Evolutionary conservation across 2,113 vertebrate genomes (phyloP).

Genomic region (Corapipo altera): DNA sequence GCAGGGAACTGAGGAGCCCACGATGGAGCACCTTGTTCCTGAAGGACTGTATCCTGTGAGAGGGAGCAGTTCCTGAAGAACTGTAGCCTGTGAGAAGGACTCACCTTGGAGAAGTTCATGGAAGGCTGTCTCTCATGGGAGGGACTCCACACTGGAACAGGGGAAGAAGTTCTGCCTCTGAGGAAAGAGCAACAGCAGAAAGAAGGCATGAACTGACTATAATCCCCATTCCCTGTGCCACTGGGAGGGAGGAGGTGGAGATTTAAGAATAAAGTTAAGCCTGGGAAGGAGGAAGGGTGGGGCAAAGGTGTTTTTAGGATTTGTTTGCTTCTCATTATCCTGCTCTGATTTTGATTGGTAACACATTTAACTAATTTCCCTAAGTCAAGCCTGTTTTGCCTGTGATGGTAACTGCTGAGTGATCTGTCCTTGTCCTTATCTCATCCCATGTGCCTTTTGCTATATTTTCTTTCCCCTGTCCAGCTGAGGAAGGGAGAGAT

Average conservation of each 20-base stretch:
- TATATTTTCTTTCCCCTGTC: background rate
- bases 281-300: background rate
- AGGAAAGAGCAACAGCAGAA: background rate
- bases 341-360: background rate
- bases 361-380: background rate
- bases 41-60: background rate
- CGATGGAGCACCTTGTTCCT: background rate
- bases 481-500: background rate
- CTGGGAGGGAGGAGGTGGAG: background rate
- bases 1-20: background rate
- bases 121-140: background rate
- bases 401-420: background rate
- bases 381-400: background rate
- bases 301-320: background rate
- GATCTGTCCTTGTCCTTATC: background rate
- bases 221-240: background rate
- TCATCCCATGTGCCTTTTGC: background rate
- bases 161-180: background rate
- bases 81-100: background rate
- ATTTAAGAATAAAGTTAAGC: background rate
- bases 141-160: background rate
- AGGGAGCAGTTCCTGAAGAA: background rate
- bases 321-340: background rate
- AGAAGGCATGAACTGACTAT: rapidly evolving
- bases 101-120: rapidly evolving